Evolutionary conservation across 2,888 invertebrate species (phyloP), one percentile per base, ranked within the genome.

Genomic region (Tinea trinotella): DNA sequence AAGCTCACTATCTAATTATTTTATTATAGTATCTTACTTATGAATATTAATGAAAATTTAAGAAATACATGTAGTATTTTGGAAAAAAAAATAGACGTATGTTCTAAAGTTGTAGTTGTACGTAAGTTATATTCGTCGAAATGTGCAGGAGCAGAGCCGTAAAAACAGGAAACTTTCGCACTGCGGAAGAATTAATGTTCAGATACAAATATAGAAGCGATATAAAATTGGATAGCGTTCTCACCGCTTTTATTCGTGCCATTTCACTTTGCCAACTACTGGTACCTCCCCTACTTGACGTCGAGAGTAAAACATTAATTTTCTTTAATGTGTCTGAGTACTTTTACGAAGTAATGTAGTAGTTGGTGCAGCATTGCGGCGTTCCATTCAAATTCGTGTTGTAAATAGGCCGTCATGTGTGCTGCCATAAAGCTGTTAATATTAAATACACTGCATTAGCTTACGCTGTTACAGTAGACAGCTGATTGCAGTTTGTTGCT

Each of bases 271-370:
- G 78, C 81, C 78, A 81, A 76, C 77, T 76, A 74, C 72, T 67
- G 65, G 66, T 67, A 78, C 76, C 76, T 71, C 70, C 66, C 72
- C 68, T 40, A 74, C 78, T 82, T 79, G 81, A 81, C 76, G 81
- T 72, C 70, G 76, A 76, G 71, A 80, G 78, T 77, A 76, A 79
- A 82, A 82, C 85, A 84, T 84, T 84, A 83, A 85, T 84, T 84
- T 83, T 82, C 83, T 82, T 84, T 84, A 84, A 85, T 83, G 84
- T 83, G 82, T 77, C 80, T 81, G 81, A 82, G 78, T 75, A 83
- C 80, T 83, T 78, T 82, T 82, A 74, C 76, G 68, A 70, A 73
- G 73, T 76, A 67, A 70, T 65, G 69, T 57, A 70, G 68, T 68
- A 70, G 69, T 63, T 59, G 76, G 81, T 83, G 82, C 84, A 83